These are phyloP conservation scores for Gobio gobio DNA, from an alignment of 2,113 vertebrate species.

Conservation along the genomic window DNA sequence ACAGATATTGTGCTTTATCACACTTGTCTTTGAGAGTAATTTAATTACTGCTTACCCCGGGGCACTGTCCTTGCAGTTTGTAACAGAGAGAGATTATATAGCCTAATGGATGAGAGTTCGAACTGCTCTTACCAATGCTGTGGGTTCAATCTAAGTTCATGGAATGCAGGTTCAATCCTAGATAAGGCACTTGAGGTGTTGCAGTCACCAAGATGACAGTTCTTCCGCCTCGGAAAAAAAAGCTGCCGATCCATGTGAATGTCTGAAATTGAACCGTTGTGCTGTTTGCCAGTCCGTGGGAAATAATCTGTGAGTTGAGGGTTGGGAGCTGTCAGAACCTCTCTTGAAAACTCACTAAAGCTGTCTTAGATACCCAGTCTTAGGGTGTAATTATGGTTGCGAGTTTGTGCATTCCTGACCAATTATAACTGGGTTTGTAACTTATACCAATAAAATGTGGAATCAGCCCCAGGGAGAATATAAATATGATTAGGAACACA, in stretches of 20 bases:
- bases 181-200: constrained; percentile 30
- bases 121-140: neutral
- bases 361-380: constrained; percentile 15
- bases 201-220: neutral
- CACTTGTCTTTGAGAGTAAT: constrained; percentile 6
- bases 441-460: neutral
- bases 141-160: constrained; percentile 37
- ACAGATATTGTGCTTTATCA: neutral
- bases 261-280: constrained; percentile 32
- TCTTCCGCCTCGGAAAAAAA: neutral
- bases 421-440: constrained; percentile 17
- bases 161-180: constrained; percentile 34
- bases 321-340: constrained; percentile 4
- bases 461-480: constrained; percentile 11
- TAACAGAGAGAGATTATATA: neutral
- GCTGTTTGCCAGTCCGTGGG: constrained; percentile 31
- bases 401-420: constrained; percentile 22
- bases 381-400: constrained; percentile 7
- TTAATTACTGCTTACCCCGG: neutral
- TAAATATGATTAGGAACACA: neutral
- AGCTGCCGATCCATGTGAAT: constrained; percentile 13
- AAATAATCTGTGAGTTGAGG: constrained; percentile 33
- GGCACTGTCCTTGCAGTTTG: constrained; percentile 17
- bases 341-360: constrained; percentile 23
- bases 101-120: neutral